phyloP scores from a whole-genome alignment of 2,888 invertebrate genomes.

The Mythimna impura region DNA sequence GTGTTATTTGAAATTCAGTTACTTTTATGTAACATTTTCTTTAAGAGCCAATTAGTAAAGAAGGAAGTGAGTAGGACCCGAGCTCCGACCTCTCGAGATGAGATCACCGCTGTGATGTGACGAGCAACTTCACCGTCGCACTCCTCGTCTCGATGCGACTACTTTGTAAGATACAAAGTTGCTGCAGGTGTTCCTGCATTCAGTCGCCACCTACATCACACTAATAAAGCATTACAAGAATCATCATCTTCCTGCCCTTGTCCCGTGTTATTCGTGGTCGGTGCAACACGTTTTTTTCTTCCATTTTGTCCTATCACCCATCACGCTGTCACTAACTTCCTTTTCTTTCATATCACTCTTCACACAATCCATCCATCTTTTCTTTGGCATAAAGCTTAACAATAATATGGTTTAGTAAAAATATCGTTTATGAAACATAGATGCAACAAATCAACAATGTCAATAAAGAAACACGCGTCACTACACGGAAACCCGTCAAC shows the following conservation, averaged over 20 bases:
- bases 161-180: too few species aligned
- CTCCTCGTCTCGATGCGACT: too few species aligned
- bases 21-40: background rate
- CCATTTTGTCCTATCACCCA: too few species aligned
- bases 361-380: too few species aligned
- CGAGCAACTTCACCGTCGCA: background rate
- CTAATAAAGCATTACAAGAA: background rate
- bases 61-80: background rate
- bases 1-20: background rate
- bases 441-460: background rate
- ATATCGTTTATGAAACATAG: background rate
- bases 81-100: background rate
- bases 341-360: too few species aligned
- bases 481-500: background rate
- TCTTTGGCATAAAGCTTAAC: too few species aligned
- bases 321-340: too few species aligned
- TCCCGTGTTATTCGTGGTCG: too few species aligned
- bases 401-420: too few species aligned
- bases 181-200: background rate
- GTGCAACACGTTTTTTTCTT: too few species aligned
- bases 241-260: too few species aligned
- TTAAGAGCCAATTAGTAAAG: background rate
- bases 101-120: background rate
- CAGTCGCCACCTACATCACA: background rate
- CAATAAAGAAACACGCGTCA: conserved; percentile 2